Evolutionary conservation across 1,140 invertebrate genomes (phyloP), one percentile per base, ranked within the genome.

Genomic region (Mesaphorura yosii): DNA sequence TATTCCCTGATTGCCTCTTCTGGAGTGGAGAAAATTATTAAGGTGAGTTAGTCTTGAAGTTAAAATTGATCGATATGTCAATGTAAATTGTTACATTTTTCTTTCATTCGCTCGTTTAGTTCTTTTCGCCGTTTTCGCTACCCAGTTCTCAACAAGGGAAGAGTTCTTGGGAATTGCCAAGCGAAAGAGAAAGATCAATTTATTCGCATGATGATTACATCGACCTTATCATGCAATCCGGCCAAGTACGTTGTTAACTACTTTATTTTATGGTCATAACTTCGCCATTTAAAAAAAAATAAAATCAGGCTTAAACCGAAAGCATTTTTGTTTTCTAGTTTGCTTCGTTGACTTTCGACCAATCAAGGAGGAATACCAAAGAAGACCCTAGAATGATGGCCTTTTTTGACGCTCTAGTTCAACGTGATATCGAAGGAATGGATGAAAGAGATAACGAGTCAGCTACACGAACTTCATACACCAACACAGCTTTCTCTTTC

Each of bases 351-450:
- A 57, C 52, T 20, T 59, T 83, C 64, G 84, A 86, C 68, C 48
- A 34, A 22, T 83, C 81, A 60, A 78, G 86, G 56, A 81, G 88
- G 60, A 90, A 84, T 4, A 88, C 82, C 0, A 77, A 80, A 37
- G 91, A 95, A 71, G 90, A 95, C 71, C 82, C 86, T 1, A 76
- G 87, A 41, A 94, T 95, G 90, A 86, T 95, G 81, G 90, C 90
- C 20, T 94, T 94, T 69, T 95, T 95, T 65, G 90, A 95, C 72
- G 89, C 87, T 3, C 69, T 94, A 1, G 84, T 95, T 7, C 88
- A 93, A 68, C 76, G 85, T 19, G 88, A 93, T 68, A 79, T 91
- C 38, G 86, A 90, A 69, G 83, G 79, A 15, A 79, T 82, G 75
- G 64, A 66, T 17, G 66, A 63, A 23, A 58, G 58, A 14, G 54